phyloP scores from a whole-genome alignment of 2,888 invertebrate species.

The Scelioninae gen. 1 region DNA sequence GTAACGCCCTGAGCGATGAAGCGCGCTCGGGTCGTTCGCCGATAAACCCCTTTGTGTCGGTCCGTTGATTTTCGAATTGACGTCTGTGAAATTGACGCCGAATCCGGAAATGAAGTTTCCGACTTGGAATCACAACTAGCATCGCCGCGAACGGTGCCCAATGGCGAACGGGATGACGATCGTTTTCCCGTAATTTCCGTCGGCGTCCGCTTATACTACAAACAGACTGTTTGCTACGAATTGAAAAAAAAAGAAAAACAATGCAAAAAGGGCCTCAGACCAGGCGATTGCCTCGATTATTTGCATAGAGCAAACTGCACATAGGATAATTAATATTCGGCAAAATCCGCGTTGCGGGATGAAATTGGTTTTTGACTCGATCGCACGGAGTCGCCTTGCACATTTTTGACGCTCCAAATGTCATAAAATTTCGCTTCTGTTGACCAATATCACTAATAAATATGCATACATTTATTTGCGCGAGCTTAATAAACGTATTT shows the following conservation, averaged over 20 bases:
- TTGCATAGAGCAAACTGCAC: slow-evolving; percentile 65
- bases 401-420: slow-evolving; percentile 59
- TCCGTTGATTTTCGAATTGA: slow-evolving; percentile 80
- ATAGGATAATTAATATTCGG: slow-evolving; percentile 61
- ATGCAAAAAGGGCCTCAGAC: slow-evolving; percentile 43
- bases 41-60: slow-evolving; percentile 81
- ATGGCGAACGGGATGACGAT: slow-evolving; percentile 67
- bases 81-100: slow-evolving; percentile 77
- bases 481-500: slow-evolving; percentile 27
- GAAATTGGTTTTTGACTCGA: slow-evolving; percentile 64
- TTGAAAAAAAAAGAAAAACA: slow-evolving; percentile 52
- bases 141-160: slow-evolving; percentile 62
- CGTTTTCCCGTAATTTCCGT: slow-evolving; percentile 74
- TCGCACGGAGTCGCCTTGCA: slow-evolving; percentile 8
- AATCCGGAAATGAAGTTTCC: slow-evolving; percentile 81
- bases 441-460: slow-evolving; percentile 46
- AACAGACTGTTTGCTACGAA: slow-evolving; percentile 67
- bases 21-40: slow-evolving; percentile 73
- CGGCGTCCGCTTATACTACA: slow-evolving; percentile 71
- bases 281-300: slow-evolving; percentile 47
- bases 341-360: slow-evolving; percentile 51
- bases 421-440: slow-evolving; percentile 36
- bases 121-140: slow-evolving; percentile 74
- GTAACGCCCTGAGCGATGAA: slow-evolving; percentile 80
- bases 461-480: slow-evolving; percentile 55